phyloP scores from a whole-genome alignment of 2,113 vertebrate species.

The Gadus chalcogrammus region DNA sequence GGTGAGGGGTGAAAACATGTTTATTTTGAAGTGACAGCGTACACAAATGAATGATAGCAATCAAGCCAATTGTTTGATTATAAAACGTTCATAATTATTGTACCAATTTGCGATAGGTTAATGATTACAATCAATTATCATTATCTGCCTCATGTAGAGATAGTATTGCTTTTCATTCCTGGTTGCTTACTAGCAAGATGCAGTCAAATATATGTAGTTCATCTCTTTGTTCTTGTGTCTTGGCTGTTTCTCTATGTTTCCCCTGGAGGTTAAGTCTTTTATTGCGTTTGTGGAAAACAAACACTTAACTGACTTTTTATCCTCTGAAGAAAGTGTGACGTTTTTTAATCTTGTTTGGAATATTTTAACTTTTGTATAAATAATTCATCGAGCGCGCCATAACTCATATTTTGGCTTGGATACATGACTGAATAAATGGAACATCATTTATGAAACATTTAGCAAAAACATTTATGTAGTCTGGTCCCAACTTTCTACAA shows the following conservation, averaged over 20 bases:
- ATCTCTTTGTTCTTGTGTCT: conserved; percentile 59
- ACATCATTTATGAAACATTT: not conserved
- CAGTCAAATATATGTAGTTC: conserved; percentile 46
- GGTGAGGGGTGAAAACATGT: too few relatives aligned
- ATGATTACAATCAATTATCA: not conserved
- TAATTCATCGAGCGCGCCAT: conserved; percentile 21
- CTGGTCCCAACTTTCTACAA: not conserved
- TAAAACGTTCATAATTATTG: too few relatives aligned
- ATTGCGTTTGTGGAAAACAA: conserved; percentile 15
- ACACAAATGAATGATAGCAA: too few relatives aligned
- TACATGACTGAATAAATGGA: not conserved
- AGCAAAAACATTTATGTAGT: not conserved
- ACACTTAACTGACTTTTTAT: not conserved
- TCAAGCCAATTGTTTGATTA: too few relatives aligned
- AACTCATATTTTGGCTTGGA: not conserved
- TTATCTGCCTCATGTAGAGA: conserved; percentile 35
- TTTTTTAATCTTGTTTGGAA: conserved; percentile 6
- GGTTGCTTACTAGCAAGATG: conserved; percentile 6
- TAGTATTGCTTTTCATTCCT: conserved; percentile 49
- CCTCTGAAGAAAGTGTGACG: not conserved
- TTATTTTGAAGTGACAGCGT: too few relatives aligned
- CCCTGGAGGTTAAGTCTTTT: conserved; percentile 13
- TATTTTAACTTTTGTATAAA: conserved; percentile 33
- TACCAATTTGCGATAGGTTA: too few relatives aligned
- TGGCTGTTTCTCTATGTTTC: not conserved